Conservation (phyloP, 2,797 vertebrate genomes). For the Scolopax rusticola region DNA sequence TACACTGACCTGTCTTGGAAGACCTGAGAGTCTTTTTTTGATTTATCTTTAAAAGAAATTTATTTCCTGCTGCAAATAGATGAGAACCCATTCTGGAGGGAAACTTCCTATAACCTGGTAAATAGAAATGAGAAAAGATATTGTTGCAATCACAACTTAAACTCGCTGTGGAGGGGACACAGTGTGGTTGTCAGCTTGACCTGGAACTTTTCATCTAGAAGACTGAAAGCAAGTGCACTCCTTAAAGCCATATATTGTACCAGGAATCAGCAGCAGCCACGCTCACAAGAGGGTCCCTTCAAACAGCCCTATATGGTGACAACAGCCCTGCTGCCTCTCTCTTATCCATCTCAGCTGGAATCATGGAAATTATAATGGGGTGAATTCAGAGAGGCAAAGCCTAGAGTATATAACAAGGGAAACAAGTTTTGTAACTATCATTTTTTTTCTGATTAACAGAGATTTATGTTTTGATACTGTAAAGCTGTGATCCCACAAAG, state of each 20-base stretch:
- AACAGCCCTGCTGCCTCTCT: not conserved
- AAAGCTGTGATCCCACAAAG: not conserved
- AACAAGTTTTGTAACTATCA: not conserved
- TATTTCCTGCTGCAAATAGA: constrained; percentile 37
- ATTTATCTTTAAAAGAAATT: constrained; percentile 32
- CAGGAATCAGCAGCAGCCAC: not conserved
- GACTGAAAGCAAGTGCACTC: not conserved
- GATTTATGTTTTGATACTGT: not conserved
- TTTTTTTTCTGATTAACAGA: constrained; percentile 19
- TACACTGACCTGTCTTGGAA: constrained; percentile 1
- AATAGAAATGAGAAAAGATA: constrained; percentile 43
- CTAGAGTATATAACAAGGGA: not conserved
- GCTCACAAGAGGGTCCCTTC: not conserved
- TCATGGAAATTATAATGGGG: not conserved
- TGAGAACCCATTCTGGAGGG: not conserved
- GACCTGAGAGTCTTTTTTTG: not conserved
- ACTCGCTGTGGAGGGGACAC: not conserved
- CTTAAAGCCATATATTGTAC: not conserved
- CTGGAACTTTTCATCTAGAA: constrained; percentile 5
- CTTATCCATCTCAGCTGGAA: not conserved
- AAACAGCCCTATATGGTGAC: not conserved
- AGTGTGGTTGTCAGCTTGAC: constrained; percentile 16
- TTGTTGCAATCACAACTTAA: constrained; percentile 56
- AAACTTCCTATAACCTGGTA: constrained; percentile 37
- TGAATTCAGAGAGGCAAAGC: constrained; percentile 1